Evolutionary conservation across 23 tunicate species (phyloP).

Genomic region (Ciona savignyi): DNA sequence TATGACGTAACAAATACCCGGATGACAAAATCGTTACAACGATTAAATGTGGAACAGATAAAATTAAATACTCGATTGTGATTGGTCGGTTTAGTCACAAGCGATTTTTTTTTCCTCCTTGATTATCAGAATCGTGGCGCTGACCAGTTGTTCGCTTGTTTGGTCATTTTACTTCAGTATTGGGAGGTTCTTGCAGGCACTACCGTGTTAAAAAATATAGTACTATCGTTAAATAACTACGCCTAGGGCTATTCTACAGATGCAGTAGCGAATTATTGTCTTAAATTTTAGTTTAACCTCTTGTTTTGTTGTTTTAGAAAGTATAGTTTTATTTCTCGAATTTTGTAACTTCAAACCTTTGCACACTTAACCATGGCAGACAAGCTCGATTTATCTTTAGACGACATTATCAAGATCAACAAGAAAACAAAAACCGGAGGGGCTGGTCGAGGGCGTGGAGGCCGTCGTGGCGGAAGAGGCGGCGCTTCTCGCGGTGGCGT

Average conservation of each 20-base stretch:
- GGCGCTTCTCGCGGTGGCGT: conserved; percentile 34
- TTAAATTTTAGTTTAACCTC: too few species aligned
- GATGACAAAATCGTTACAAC: not conserved
- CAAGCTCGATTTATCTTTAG: conserved; percentile 81
- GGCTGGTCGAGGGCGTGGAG: conserved; percentile 48
- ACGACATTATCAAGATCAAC: conserved; percentile 84
- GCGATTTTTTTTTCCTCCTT: not conserved
- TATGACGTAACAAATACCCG: not conserved
- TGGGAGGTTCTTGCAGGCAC: too few species aligned
- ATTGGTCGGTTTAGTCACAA: not conserved
- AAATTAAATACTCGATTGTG: not conserved
- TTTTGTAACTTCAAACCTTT: not conserved
- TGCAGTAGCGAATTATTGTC: too few species aligned
- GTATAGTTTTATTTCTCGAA: not conserved
- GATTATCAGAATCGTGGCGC: too few species aligned
- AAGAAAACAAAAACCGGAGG: conserved; percentile 49
- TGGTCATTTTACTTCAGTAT: too few species aligned
- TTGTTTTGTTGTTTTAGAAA: not conserved
- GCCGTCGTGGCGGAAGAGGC: conserved; percentile 24
- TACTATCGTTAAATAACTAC: too few species aligned
- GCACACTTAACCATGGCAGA: conserved; percentile 48
- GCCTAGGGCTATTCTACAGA: not conserved
- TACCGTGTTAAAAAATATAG: too few species aligned
- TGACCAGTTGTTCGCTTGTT: too few species aligned
- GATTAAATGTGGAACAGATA: not conserved